Percentiles rank a stretch among this genome's conserved stretches.
phyloP scores from a whole-genome alignment of 2,797 vertebrate species.

The Mormyrus hasselquistii region DNA sequence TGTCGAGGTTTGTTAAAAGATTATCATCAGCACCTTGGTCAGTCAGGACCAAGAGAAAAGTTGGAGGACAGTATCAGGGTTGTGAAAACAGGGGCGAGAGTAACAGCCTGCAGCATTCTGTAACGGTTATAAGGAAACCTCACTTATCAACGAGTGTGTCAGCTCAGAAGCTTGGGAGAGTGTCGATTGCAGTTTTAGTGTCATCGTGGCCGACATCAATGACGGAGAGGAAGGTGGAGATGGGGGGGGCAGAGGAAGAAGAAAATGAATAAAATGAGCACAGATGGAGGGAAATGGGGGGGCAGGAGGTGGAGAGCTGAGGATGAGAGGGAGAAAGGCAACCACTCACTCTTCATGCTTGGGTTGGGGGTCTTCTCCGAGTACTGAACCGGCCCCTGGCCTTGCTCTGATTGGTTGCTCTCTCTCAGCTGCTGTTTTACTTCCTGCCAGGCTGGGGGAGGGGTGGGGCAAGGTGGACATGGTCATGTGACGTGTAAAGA shows the following conservation, averaged over 20 bases:
- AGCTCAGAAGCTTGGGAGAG: background rate
- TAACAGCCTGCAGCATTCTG: background rate
- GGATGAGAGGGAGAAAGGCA: background rate
- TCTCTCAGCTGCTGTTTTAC: conserved; percentile 62
- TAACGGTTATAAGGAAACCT: background rate
- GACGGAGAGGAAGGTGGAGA: background rate
- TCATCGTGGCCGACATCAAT: background rate
- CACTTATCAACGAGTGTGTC: background rate
- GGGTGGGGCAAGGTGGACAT: background rate
- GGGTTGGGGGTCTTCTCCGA: conserved; percentile 60
- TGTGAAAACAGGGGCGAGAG: background rate
- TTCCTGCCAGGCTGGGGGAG: conserved; percentile 64
- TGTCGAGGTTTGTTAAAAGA: background rate
- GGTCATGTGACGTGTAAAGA: background rate
- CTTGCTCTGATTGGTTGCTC: conserved; percentile 38
- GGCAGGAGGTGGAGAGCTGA: background rate
- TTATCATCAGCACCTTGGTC: background rate
- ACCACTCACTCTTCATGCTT: conserved; percentile 52
- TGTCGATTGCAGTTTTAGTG: background rate
- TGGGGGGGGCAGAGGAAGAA: background rate
- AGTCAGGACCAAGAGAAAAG: background rate
- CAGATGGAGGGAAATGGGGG: background rate
- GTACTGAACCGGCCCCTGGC: conserved; percentile 57
- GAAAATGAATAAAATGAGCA: background rate
- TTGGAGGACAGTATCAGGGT: background rate